A percentile compares a stretch with the other conserved stretches of the same genome.
These are phyloP conservation scores for Microhierax caerulescens DNA, from an alignment of 2,797 vertebrate species.

Conservation along the genomic window DNA sequence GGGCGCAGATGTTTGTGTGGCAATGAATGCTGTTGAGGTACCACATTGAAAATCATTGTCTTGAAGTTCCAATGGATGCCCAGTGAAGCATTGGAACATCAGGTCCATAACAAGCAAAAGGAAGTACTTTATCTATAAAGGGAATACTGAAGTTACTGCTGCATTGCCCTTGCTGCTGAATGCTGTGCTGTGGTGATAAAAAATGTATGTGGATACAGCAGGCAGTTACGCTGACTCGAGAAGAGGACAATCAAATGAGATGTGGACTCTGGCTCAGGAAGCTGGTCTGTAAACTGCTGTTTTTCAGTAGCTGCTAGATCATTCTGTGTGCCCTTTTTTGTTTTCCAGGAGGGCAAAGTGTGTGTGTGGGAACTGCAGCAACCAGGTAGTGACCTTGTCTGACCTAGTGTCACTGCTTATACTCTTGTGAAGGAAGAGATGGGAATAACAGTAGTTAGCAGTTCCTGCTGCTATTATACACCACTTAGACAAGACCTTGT, in stretches of 20 bases:
- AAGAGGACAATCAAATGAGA: not conserved
- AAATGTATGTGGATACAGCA: fast-evolving
- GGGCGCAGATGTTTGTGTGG: not conserved
- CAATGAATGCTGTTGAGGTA: not conserved
- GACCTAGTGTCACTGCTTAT: not conserved
- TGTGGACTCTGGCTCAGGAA: not conserved
- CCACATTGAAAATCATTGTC: fast-evolving
- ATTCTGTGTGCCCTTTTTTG: not conserved
- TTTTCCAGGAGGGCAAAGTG: not conserved
- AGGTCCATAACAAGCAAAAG: not conserved
- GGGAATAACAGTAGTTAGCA: not conserved
- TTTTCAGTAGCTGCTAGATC: not conserved
- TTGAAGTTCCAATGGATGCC: not conserved
- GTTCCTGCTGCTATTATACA: not conserved
- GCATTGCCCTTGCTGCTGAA: not conserved
- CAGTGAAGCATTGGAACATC: not conserved
- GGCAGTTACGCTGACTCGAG: not conserved
- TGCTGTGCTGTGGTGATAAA: not conserved
- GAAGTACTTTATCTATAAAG: not conserved
- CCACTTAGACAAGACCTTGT: not conserved
- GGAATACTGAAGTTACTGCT: not conserved
- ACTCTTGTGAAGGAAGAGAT: not conserved
- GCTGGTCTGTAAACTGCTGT: fast-evolving
- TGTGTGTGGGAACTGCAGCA: not conserved
- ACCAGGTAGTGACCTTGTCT: not conserved